Percentiles rank a stretch among this genome's conserved stretches.
Conservation (phyloP, 2,888 invertebrate genomes). For the Branchellion lobata region DNA sequence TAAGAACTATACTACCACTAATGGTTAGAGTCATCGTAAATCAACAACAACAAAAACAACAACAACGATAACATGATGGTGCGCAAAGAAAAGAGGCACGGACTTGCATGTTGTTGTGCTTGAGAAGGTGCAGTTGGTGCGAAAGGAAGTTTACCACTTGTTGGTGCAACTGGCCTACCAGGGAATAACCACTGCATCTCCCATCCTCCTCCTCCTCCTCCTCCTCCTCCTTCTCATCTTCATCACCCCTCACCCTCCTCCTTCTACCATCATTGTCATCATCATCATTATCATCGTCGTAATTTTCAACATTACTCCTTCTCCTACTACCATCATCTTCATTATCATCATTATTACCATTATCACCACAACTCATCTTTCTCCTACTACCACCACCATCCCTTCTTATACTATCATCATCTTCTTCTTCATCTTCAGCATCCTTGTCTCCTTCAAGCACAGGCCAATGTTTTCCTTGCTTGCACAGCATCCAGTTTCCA, state of each 20-base stretch:
- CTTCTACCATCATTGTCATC: background rate
- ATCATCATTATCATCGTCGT: conserved; percentile 8
- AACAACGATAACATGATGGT: no score
- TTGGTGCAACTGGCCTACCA: no score
- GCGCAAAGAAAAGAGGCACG: no score
- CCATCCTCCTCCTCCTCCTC: background rate
- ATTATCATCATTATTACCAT: conserved; percentile 2
- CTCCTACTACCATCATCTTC: background rate
- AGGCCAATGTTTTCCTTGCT: background rate
- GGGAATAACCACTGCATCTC: background rate
- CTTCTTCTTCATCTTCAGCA: background rate
- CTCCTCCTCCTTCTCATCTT: background rate
- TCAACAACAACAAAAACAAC: no score
- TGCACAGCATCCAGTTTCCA: no score
- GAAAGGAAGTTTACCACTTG: no score
- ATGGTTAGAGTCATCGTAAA: no score
- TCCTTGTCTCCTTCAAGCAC: background rate
- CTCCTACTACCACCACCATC: background rate
- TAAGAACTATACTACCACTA: no score
- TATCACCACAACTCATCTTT: background rate
- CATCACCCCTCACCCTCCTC: background rate
- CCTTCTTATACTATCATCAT: background rate
- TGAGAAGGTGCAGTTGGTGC: no score
- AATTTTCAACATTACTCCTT: background rate
- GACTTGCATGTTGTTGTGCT: no score